These are phyloP conservation scores for Myotis vivesi DNA, from an alignment of 2,797 vertebrate genomes.

Conservation along the genomic window DNA sequence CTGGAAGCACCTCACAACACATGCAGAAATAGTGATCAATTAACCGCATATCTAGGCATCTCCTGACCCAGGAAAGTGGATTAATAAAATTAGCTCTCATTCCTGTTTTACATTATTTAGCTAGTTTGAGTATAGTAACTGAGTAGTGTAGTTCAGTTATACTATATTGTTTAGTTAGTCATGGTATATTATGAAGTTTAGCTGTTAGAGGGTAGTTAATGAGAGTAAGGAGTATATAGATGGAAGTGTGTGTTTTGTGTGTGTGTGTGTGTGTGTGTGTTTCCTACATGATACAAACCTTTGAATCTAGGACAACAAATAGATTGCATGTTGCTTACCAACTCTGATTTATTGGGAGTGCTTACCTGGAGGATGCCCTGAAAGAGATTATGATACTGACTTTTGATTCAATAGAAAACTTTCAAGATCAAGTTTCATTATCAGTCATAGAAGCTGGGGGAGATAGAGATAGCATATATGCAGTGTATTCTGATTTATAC, in stretches of 20 bases:
- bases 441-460: not conserved
- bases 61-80: not conserved
- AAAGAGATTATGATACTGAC: not conserved
- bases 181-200: not conserved
- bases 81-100: not conserved
- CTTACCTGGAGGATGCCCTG: not conserved
- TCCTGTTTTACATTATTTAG: not conserved
- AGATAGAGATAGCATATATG: fast-evolving
- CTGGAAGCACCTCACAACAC: not conserved
- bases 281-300: not conserved
- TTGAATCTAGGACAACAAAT: not conserved
- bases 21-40: not conserved
- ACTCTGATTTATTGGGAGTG: not conserved
- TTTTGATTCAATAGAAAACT: not conserved
- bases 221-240: not conserved
- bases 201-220: not conserved
- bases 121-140: not conserved
- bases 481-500: not conserved
- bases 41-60: not conserved
- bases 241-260: not conserved
- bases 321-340: not conserved
- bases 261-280: not conserved
- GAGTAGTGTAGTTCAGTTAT: not conserved
- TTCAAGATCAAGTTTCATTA: not conserved
- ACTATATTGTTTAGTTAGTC: not conserved